Percentiles rank a stretch among this genome's conserved stretches.
phyloP scores from a whole-genome alignment of 2,797 vertebrate species.

The Monodelphis domestica region DNA sequence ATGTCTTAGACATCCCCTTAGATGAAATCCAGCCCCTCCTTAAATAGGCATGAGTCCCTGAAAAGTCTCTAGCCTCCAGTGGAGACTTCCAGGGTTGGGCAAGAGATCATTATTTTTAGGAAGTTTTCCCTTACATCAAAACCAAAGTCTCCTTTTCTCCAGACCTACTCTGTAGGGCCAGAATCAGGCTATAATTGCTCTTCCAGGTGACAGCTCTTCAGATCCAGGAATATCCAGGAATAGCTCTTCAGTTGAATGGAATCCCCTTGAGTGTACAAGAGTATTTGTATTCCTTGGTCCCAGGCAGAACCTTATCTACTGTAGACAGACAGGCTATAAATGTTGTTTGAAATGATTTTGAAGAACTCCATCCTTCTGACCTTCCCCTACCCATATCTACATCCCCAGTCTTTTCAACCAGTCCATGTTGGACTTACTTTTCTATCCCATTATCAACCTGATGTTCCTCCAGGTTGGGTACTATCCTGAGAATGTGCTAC shows the following conservation, averaged over 20 bases:
- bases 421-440: no score
- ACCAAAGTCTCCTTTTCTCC: background rate
- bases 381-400: no score
- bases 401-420: no score
- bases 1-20: no score
- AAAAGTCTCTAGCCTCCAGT: background rate
- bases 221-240: background rate
- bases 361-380: no score
- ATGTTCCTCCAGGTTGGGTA: background rate
- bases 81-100: background rate
- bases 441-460: background rate
- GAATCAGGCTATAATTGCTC: background rate
- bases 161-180: background rate
- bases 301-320: background rate
- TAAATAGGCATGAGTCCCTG: background rate
- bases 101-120: background rate
- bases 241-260: background rate
- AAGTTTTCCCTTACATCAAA: background rate
- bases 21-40: background rate
- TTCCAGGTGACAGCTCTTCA: background rate
- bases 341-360: no score
- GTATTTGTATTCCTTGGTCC: background rate
- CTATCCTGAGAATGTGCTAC: background rate
- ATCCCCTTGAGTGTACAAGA: no score
- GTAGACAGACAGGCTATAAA: no score